Base-by-base conservation (phyloP, 2,113 vertebrate genomes). In the Mustelus asterias region DNA sequence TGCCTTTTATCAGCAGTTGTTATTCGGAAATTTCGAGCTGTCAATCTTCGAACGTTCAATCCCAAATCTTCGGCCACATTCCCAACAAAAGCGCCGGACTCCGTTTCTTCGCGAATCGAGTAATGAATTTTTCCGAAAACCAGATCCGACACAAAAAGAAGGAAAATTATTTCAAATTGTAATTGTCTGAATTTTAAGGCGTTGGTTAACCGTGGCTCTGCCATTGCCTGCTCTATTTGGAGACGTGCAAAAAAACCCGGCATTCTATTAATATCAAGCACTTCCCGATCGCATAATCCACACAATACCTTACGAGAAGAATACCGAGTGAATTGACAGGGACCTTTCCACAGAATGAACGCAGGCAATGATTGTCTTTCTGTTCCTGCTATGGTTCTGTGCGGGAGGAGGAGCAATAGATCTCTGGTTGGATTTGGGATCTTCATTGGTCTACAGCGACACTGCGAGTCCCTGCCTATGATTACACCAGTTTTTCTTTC, bases 31-130 rank as follows among this genome's bases (percentile, higher is more conserved):
- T 97, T 96, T 0, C 97, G 97, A 76, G 97, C 97, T 96, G 96
- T 97, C 94, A 98, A 96, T 54, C 98, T 97, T 5, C 96, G 96
- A 29, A 97, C 69, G 96, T 98, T 97, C 97, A 98, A 96, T 86
- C 97, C 98, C 22, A 98, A 96, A 89, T 98, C 98, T 96, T 97
- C 97, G 70, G 97, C 96, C 86, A 98, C 97, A 96, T 98, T 97
- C 72, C 97, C 98, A 96, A 98, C 97, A n/a, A 96, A 72, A 8
- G 97, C 97, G 96, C 97, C 97, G 95, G 96, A 97, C 89, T 97
- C 97, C 97, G 97, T 96, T 96, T 98, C 98, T 96, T 98, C 98
- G 0, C 97, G 97, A 7, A 98, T 96, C 0, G 97, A 97, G 96
- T 97, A 98, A 95, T 97, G 97, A 13, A 98, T 97, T 96, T 97